phyloP scores from a whole-genome alignment of 2,797 vertebrate species.

The Mormyrus hasselquistii region DNA sequence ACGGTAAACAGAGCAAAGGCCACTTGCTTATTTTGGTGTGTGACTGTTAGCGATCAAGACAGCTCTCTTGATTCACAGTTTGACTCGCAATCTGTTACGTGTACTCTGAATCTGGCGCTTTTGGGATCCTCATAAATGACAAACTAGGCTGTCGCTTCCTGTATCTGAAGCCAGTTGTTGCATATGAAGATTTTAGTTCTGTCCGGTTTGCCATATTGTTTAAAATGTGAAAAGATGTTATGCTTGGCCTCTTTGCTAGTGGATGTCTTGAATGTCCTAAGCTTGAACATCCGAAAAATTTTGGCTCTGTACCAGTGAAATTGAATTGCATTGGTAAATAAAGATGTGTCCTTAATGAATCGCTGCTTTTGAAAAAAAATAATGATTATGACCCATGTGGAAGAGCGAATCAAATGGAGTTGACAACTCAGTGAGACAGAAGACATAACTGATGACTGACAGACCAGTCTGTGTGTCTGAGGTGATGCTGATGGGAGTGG shows the following conservation, averaged over 20 bases:
- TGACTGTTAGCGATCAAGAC: neutral
- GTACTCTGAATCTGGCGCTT: constrained; percentile 11
- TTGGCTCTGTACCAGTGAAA: constrained; percentile 37
- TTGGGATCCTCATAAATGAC: neutral
- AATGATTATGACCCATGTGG: constrained; percentile 32
- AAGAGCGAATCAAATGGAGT: neutral
- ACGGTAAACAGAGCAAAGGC: neutral
- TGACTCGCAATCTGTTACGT: neutral
- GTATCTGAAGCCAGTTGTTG: constrained; percentile 42
- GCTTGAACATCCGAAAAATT: constrained; percentile 57
- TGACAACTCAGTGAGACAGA: neutral
- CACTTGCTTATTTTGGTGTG: neutral
- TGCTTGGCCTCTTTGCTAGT: constrained; percentile 45
- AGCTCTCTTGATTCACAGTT: constrained; percentile 33
- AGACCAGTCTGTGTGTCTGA: neutral
- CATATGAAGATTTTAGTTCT: constrained; percentile 14
- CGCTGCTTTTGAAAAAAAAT: constrained; percentile 47
- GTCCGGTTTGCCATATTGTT: constrained; percentile 44
- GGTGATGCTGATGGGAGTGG: neutral
- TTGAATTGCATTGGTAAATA: constrained; percentile 46
- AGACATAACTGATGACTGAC: neutral
- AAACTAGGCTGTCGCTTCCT: neutral
- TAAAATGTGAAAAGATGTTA: constrained; percentile 47
- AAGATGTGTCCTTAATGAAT: constrained; percentile 36
- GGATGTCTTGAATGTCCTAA: constrained; percentile 48